Conservation (phyloP, 2,113 vertebrate species). For the Microcebus lehilahytsara region DNA sequence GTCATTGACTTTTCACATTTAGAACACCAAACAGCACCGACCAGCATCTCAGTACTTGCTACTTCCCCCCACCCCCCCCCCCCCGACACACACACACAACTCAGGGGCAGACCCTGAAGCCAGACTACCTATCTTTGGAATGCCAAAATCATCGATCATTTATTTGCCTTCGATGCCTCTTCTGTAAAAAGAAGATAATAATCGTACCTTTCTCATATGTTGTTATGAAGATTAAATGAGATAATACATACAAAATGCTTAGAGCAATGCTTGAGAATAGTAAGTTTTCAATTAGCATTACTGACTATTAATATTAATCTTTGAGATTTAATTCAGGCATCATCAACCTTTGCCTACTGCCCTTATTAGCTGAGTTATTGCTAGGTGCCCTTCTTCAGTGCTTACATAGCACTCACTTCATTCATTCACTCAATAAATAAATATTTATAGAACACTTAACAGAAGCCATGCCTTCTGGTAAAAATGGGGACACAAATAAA, state of each 20-base stretch:
- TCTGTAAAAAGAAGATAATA: not conserved
- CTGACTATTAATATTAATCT: not conserved
- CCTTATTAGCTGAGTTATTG: not conserved
- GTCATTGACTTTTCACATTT: not conserved
- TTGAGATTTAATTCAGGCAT: not conserved
- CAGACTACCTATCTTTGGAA: not conserved
- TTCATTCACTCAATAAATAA: not conserved
- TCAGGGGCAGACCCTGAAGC: not conserved
- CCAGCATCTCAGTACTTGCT: not conserved
- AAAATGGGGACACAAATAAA: not conserved
- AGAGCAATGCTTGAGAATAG: not conserved
- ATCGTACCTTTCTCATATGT: not conserved
- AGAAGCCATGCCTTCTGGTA: not conserved
- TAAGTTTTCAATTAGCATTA: not conserved
- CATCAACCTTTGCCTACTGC: not conserved
- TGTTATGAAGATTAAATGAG: not conserved
- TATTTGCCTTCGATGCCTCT: not conserved
- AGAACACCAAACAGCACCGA: not conserved
- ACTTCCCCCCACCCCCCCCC: accelerated
- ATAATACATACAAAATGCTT: not conserved
- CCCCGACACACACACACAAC: too few species aligned
- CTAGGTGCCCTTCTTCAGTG: not conserved
- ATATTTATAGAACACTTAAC: not conserved
- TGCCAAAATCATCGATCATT: not conserved
- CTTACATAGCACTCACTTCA: not conserved